Conservation (phyloP, 2,888 invertebrate species). For the Dryobota labecula region DNA sequence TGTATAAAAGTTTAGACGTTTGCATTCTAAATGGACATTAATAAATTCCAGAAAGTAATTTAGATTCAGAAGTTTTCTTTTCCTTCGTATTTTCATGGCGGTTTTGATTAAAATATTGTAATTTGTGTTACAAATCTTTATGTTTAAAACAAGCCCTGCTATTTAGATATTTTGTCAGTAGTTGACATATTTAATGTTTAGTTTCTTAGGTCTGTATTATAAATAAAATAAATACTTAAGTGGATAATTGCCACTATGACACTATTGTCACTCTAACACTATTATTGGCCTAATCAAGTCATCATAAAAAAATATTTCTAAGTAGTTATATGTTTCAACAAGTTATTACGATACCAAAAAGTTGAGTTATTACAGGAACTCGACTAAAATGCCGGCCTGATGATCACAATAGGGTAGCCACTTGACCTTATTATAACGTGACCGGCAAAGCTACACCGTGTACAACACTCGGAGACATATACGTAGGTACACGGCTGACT, state of each 20-base stretch:
- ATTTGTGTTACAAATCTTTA: conserved; percentile 7
- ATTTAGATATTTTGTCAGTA: not conserved
- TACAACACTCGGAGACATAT: not conserved
- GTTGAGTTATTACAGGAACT: not conserved
- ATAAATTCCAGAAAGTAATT: conserved; percentile 61
- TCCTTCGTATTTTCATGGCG: conserved; percentile 19
- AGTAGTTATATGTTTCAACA: not conserved
- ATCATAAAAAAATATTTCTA: not conserved
- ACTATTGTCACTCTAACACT: not conserved
- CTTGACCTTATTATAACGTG: not conserved
- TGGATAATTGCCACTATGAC: not conserved
- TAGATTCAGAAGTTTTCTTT: conserved; percentile 58
- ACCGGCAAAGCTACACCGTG: not conserved
- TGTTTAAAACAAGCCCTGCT: conserved; percentile 13
- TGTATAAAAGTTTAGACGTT: conserved; percentile 56
- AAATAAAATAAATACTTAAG: not conserved
- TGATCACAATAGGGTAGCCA: not conserved
- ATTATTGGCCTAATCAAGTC: not conserved
- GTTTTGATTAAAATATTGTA: conserved; percentile 37
- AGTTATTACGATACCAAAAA: not conserved
- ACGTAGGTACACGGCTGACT: not conserved
- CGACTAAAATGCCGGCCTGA: not conserved
- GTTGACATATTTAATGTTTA: conserved; percentile 4
- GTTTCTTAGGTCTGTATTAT: conserved; percentile 1
- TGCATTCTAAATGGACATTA: conserved; percentile 60